These are phyloP conservation scores for Upupa epops DNA, from an alignment of 2,113 vertebrate genomes.

Conservation along the genomic window DNA sequence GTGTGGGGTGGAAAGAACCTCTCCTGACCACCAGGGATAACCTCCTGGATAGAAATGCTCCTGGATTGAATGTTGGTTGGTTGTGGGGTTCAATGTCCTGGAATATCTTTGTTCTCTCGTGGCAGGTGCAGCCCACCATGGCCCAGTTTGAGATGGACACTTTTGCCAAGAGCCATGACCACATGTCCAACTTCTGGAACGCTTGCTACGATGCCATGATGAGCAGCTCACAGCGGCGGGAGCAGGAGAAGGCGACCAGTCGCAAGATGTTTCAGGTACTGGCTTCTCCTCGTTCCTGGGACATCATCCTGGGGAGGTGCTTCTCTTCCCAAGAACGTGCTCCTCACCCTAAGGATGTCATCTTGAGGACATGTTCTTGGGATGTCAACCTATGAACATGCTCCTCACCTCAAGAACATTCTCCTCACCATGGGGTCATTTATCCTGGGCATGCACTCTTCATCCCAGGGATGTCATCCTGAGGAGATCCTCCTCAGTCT, in stretches of 20 bases:
- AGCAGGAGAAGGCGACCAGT: conserved; percentile 81
- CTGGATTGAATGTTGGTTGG: background rate
- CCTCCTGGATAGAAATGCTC: background rate
- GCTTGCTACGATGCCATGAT: conserved; percentile 94
- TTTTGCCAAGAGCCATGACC: conserved; percentile 91
- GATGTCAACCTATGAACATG: background rate
- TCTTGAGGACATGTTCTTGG: background rate
- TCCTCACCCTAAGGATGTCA: background rate
- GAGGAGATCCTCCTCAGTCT: background rate
- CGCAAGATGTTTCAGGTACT: conserved; percentile 87
- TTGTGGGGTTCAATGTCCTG: background rate
- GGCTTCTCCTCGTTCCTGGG: background rate
- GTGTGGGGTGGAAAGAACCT: background rate
- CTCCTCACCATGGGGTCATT: background rate
- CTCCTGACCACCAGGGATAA: background rate
- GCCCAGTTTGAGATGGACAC: conserved; percentile 92
- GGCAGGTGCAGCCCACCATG: conserved; percentile 90
- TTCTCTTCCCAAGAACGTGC: background rate
- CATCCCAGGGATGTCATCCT: accelerated
- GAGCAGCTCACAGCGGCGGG: conserved; percentile 83
- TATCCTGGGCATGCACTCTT: background rate
- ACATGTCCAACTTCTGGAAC: conserved; percentile 99
- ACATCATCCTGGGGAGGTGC: background rate
- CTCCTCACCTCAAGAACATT: background rate
- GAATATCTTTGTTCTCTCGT: accelerated